Conservation (phyloP, 2,888 invertebrate genomes). For the Hypomecis atomaria region DNA sequence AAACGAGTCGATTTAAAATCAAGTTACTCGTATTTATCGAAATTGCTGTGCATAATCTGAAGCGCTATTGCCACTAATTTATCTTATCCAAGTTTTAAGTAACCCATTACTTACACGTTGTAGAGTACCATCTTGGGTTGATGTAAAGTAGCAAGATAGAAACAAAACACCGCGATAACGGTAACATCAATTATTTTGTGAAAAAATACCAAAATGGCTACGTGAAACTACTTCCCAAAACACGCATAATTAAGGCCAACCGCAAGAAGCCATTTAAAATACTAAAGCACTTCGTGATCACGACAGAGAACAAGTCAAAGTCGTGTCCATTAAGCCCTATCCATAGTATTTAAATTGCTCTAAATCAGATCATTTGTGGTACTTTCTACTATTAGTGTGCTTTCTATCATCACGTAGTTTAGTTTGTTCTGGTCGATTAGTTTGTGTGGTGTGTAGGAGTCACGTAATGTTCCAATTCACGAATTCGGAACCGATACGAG, state of each 20-base stretch:
- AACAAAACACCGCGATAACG: not conserved
- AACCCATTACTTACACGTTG: too few relatives aligned
- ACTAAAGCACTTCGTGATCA: slow-evolving; percentile 25
- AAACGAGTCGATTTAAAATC: too few relatives aligned
- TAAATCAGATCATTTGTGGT: slow-evolving; percentile 28
- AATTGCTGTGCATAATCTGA: too few relatives aligned
- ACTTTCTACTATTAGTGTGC: slow-evolving; percentile 25
- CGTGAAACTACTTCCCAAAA: slow-evolving; percentile 6
- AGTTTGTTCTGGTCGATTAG: slow-evolving; percentile 31
- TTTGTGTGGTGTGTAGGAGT: slow-evolving; percentile 27
- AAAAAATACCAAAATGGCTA: slow-evolving; percentile 6
- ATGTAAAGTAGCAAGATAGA: too few relatives aligned
- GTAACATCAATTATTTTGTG: slow-evolving; percentile 5
- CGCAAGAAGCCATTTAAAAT: slow-evolving; percentile 15
- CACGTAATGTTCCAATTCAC: slow-evolving; percentile 38
- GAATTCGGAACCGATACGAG: slow-evolving; percentile 37
- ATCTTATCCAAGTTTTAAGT: too few relatives aligned
- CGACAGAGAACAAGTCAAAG: slow-evolving; percentile 17
- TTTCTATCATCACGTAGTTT: slow-evolving; percentile 25
- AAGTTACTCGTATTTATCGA: too few relatives aligned
- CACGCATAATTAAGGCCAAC: slow-evolving; percentile 29
- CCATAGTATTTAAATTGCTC: slow-evolving; percentile 28
- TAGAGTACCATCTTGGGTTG: too few relatives aligned
- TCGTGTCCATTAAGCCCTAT: slow-evolving; percentile 31
- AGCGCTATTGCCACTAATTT: too few relatives aligned